Percentiles rank a stretch among this genome's conserved stretches.
These are phyloP conservation scores for Melanerpes formicivorus DNA, from an alignment of 2,113 vertebrate genomes.

Conservation along the genomic window DNA sequence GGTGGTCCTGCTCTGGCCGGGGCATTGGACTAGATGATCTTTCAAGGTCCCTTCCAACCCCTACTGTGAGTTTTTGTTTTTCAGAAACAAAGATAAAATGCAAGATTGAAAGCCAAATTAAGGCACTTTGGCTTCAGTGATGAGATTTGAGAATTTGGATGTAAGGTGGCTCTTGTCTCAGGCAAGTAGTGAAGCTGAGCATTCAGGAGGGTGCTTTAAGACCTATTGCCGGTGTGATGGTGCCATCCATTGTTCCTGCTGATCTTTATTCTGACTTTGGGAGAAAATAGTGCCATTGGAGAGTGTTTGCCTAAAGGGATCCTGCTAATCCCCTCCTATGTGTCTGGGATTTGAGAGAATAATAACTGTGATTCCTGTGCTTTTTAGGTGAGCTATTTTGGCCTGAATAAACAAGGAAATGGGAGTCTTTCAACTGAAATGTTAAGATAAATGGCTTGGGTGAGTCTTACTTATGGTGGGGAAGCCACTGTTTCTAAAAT, in stretches of 20 bases:
- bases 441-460: neutral
- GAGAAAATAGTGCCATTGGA: neutral
- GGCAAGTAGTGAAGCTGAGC: neutral
- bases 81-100: slow-evolving; percentile 8
- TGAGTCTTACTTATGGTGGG: neutral
- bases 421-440: neutral
- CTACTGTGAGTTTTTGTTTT: neutral
- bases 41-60: too few relatives aligned
- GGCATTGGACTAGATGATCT: too few relatives aligned
- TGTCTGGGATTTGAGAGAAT: neutral
- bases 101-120: neutral
- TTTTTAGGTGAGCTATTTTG: neutral
- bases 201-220: neutral
- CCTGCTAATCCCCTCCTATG: rapidly evolving
- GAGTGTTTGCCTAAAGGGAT: neutral
- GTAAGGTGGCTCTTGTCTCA: neutral
- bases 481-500: neutral
- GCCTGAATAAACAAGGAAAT: neutral
- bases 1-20: too few relatives aligned
- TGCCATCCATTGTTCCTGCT: neutral
- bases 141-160: neutral
- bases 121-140: slow-evolving; percentile 1
- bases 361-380: neutral
- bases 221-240: rapidly evolving
- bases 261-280: neutral